Evolutionary conservation across 2,113 vertebrate genomes (phyloP).

Genomic region (Ploceus nigricollis): DNA sequence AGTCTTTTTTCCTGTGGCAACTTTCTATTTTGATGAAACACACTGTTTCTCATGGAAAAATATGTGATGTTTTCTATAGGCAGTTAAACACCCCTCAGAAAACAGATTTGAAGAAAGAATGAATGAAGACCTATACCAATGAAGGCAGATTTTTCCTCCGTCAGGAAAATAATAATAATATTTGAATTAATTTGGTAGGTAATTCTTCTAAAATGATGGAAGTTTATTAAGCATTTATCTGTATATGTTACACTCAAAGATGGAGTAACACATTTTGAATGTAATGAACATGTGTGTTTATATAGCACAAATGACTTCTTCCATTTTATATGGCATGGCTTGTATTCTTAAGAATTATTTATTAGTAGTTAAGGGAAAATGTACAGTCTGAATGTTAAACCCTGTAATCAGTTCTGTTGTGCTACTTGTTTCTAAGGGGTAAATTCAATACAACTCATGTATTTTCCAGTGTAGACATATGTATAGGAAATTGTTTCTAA

Average conservation of each 20-base stretch:
- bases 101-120: not conserved
- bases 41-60: not conserved
- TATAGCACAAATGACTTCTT: not conserved
- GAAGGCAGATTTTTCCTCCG: not conserved
- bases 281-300: not conserved
- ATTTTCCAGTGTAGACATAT: not conserved
- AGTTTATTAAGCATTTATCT: not conserved
- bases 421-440: not conserved
- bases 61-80: not conserved
- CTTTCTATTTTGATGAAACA: conserved; percentile 1
- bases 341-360: not conserved
- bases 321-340: not conserved
- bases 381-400: not conserved
- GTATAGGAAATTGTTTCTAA: not conserved
- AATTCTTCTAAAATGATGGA: not conserved
- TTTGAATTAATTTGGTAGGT: not conserved
- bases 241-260: not conserved
- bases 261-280: not conserved
- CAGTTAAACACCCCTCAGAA: not conserved
- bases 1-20: not conserved
- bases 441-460: not conserved
- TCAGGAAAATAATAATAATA: not conserved
- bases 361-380: not conserved
- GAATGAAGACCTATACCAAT: not conserved
- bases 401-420: not conserved